These are phyloP conservation scores for Cydia splendana DNA, from an alignment of 1,140 invertebrate genomes.

Conservation along the genomic window DNA sequence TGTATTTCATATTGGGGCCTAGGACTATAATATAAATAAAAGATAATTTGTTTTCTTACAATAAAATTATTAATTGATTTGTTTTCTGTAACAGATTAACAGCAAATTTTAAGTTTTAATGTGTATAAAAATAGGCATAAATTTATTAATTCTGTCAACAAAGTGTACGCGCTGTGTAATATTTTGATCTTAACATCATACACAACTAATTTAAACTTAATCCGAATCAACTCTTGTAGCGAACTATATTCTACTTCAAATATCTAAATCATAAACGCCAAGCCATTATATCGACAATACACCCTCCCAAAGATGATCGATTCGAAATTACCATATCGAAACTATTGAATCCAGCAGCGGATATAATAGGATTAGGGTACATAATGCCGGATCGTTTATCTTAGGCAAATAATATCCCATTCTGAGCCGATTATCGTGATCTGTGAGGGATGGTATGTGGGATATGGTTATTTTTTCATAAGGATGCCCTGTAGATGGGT, in stretches of 20 bases:
- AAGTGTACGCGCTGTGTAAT: no score
- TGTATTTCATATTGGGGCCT: no score
- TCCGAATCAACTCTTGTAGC: background rate
- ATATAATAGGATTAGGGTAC: constrained; percentile 8
- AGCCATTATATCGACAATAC: background rate
- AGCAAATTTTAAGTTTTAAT: no score
- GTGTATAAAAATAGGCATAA: no score
- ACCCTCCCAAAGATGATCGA: background rate
- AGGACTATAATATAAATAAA: no score
- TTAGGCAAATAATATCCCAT: constrained; percentile 51
- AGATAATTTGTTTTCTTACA: no score
- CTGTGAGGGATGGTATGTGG: constrained; percentile 19
- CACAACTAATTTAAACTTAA: background rate
- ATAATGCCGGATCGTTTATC: constrained; percentile 39
- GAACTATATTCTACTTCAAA: background rate
- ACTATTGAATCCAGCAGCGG: background rate
- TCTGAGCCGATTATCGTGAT: constrained; percentile 44
- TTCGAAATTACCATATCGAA: constrained; percentile 18
- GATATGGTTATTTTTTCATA: background rate
- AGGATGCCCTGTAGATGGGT: background rate
- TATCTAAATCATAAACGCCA: constrained; percentile 1
- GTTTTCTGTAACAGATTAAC: no score
- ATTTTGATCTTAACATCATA: no score
- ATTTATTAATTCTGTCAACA: no score
- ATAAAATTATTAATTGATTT: no score